Conservation (phyloP, 2,113 vertebrate species). For the Megaleporinus macrocephalus region DNA sequence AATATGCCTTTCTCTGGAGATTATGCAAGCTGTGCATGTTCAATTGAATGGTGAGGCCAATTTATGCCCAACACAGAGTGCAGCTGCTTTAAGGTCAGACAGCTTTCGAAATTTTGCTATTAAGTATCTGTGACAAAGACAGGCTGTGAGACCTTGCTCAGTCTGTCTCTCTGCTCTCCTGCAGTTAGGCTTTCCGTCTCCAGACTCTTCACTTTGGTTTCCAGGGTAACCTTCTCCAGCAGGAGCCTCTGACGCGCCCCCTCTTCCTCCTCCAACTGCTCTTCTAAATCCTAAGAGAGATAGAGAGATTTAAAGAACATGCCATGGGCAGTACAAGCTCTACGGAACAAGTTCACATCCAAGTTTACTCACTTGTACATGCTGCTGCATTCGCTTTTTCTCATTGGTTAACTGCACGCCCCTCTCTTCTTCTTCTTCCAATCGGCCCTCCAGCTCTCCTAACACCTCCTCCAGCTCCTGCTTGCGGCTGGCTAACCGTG, state of each 20-base stretch:
- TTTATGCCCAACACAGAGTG: no score
- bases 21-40: no score
- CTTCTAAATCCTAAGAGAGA: conserved; percentile 83
- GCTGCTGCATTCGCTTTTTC: conserved; percentile 84
- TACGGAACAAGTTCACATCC: neutral
- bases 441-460: conserved; percentile 80
- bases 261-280: conserved; percentile 90
- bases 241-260: conserved; percentile 87
- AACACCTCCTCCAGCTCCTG: conserved; percentile 86
- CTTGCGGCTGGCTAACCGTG: conserved; percentile 79
- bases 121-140: neutral
- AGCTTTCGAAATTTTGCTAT: neutral
- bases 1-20: no score
- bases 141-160: conserved; percentile 78
- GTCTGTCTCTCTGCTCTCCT: conserved; percentile 84
- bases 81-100: no score
- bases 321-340: neutral
- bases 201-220: conserved; percentile 87
- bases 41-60: no score
- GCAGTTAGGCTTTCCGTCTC: conserved; percentile 79
- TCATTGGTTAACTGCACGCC: conserved; percentile 77
- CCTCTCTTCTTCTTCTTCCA: conserved; percentile 86
- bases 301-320: neutral
- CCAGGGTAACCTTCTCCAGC: conserved; percentile 87
- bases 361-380: conserved; percentile 74